These are phyloP conservation scores for Penaeus monodon DNA, from an alignment of 2,888 invertebrate genomes.

Conservation along the genomic window DNA sequence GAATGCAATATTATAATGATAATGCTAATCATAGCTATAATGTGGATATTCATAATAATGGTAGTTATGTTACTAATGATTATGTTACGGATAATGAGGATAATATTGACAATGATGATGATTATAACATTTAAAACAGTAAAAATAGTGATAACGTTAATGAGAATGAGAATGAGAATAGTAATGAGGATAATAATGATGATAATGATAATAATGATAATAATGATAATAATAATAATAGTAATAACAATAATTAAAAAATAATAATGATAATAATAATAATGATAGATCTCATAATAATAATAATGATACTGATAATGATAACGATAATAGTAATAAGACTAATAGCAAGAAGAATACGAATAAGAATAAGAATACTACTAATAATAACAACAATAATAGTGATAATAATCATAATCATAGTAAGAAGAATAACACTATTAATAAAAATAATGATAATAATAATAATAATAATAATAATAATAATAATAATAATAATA, in stretches of 20 bases:
- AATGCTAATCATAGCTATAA: not conserved
- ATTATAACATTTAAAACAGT: not conserved
- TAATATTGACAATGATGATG: not conserved
- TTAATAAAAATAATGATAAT: not conserved
- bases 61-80: not conserved
- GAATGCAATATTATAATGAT: not conserved
- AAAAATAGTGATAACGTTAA: not conserved
- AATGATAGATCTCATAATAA: not conserved
- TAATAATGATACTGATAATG: not conserved
- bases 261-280: too few relatives aligned
- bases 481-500: not conserved
- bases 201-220: too few relatives aligned
- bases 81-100: not conserved
- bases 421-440: not conserved
- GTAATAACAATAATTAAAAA: too few relatives aligned
- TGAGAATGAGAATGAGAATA: not conserved
- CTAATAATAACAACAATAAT: not conserved
- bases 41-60: not conserved
- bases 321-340: not conserved
- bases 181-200: too few relatives aligned
- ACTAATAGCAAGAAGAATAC: not conserved
- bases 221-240: too few relatives aligned
- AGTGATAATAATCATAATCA: not conserved
- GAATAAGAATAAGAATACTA: not conserved
- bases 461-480: not conserved